A percentile compares a stretch with the other conserved stretches of the same genome.
These are phyloP conservation scores for Phalacrocorax aristotelis DNA, from an alignment of 2,113 vertebrate species.

Conservation along the genomic window DNA sequence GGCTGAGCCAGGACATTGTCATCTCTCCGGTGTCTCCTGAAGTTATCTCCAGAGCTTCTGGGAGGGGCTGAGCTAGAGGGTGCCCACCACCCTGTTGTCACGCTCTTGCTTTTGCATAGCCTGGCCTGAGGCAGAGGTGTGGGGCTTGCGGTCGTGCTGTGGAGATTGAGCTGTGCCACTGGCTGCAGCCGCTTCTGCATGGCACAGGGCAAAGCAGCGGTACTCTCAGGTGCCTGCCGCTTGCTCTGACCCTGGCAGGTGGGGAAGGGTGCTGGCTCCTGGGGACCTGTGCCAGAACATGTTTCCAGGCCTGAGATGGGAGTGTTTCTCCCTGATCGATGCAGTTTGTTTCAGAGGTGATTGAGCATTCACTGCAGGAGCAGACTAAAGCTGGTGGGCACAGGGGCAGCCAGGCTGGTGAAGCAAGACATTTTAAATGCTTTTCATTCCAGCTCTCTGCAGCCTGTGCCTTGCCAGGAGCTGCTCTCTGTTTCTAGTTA, in stretches of 20 bases:
- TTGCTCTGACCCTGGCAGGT: neutral
- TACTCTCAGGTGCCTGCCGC: neutral
- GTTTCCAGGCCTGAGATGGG: neutral
- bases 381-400: neutral
- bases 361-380: neutral
- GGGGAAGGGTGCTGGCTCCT: neutral
- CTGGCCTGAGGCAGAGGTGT: neutral
- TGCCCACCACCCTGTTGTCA: neutral
- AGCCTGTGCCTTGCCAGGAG: neutral
- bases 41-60: neutral
- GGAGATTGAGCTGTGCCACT: neutral
- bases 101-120: neutral
- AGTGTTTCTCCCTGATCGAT: neutral
- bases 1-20: neutral
- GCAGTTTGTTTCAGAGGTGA: neutral
- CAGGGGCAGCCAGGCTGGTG: neutral
- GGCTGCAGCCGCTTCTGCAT: neutral
- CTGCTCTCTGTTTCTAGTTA: neutral
- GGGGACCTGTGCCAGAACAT: neutral
- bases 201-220: neutral
- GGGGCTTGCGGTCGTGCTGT: neutral
- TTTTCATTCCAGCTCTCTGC: slow-evolving; percentile 11
- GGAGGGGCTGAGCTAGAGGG: neutral
- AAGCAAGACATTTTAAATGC: neutral
- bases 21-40: neutral